phyloP scores from a whole-genome alignment of 37 sponge, comb jelly and placozoan species.

The Theonella swinhoei region DNA sequence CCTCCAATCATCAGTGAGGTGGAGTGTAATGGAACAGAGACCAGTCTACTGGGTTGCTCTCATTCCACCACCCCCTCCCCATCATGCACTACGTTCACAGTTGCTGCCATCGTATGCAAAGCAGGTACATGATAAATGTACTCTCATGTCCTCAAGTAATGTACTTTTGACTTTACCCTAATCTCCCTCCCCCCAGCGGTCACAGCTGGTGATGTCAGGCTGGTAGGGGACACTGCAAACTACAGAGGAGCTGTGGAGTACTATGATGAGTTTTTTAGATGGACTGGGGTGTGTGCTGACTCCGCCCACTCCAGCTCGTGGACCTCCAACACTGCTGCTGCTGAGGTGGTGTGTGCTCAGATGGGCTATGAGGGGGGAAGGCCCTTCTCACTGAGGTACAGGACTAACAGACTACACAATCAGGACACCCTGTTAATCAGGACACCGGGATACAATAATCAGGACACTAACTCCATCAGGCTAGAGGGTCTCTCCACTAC shows the following conservation, averaged over 20 bases:
- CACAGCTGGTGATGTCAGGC: slow-evolving; percentile 22
- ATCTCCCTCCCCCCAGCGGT: background rate
- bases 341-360: slow-evolving; percentile 11
- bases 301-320: background rate
- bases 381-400: background rate
- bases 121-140: too few relatives aligned
- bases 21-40: background rate
- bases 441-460: background rate
- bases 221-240: slow-evolving; percentile 25
- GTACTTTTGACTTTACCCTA: too few relatives aligned
- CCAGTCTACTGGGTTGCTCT: background rate
- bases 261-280: background rate
- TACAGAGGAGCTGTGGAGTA: slow-evolving; percentile 45
- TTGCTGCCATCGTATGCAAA: too few relatives aligned
- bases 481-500: background rate
- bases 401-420: background rate
- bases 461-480: background rate
- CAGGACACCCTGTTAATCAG: too few relatives aligned
- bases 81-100: too few relatives aligned
- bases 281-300: slow-evolving; percentile 40
- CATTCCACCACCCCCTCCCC: background rate
- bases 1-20: background rate
- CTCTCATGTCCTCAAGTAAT: background rate
- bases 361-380: slow-evolving; percentile 12
- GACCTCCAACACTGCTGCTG: background rate